These are phyloP conservation scores for Pitangus sulphuratus DNA, from an alignment of 2,797 vertebrate species.

Conservation along the genomic window DNA sequence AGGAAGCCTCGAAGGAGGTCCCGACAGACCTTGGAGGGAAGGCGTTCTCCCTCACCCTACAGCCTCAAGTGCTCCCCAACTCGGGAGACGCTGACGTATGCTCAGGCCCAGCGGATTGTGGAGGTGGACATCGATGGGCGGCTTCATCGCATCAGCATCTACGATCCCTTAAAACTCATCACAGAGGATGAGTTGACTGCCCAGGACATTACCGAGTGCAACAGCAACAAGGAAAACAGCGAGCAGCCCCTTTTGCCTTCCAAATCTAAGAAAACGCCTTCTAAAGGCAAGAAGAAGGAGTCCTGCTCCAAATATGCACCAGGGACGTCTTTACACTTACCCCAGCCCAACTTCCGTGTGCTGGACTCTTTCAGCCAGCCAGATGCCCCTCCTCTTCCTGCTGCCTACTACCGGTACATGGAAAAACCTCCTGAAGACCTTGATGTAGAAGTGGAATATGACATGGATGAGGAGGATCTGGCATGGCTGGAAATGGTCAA, in stretches of 20 bases:
- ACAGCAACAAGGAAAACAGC: conserved; percentile 98
- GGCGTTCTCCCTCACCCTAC: conserved; percentile 90
- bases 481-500: conserved; percentile 98
- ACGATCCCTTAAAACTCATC: conserved; percentile 90
- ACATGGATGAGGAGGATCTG: conserved; percentile 98
- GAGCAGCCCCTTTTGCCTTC: conserved; percentile 86
- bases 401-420: conserved; percentile 90
- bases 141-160: conserved; percentile 95
- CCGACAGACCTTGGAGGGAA: conserved; percentile 78
- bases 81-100: conserved; percentile 92
- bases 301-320: conserved; percentile 77
- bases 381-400: conserved; percentile 84
- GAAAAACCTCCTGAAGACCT: conserved; percentile 89
- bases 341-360: conserved; percentile 89
- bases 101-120: conserved; percentile 96
- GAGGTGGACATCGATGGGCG: conserved; percentile 96
- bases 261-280: conserved; percentile 80
- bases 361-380: conserved; percentile 80
- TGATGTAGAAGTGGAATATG: conserved; percentile 93
- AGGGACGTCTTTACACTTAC: conserved; percentile 78
- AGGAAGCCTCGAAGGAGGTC: conserved; percentile 92
- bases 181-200: conserved; percentile 96
- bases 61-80: conserved; percentile 90
- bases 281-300: conserved; percentile 87
- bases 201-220: conserved; percentile 96